Percentiles rank a stretch among this genome's conserved stretches.
Conservation (phyloP, 2,113 vertebrate species). For the Crotalus helleri region DNA sequence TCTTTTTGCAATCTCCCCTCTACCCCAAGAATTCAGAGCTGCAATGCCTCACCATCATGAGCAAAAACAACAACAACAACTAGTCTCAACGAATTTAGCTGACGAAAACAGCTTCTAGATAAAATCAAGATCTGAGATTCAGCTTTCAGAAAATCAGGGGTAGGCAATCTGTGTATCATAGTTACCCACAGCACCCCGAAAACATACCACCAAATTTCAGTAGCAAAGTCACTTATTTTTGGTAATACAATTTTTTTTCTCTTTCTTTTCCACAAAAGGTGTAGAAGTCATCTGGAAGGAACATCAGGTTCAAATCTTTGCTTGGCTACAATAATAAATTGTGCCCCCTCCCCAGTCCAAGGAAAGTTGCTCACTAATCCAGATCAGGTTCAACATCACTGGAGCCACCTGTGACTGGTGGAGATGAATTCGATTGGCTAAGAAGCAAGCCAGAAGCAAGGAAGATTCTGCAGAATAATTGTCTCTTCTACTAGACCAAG, state of each 20-base stretch:
- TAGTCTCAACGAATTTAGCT: background rate
- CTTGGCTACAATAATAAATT: background rate
- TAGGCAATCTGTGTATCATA: background rate
- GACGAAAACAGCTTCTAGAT: background rate
- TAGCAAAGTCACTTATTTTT: background rate
- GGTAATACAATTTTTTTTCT: background rate
- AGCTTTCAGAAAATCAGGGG: background rate
- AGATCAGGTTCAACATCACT: background rate
- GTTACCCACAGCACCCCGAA: background rate
- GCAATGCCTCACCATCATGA: background rate
- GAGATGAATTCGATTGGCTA: background rate
- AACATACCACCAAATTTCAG: background rate
- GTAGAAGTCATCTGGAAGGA: background rate
- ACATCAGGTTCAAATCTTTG: background rate
- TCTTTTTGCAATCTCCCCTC: background rate
- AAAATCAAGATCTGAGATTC: background rate
- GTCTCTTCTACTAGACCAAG: background rate
- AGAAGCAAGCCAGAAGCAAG: background rate
- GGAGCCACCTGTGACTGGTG: background rate
- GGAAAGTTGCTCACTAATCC: background rate
- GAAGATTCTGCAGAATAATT: background rate
- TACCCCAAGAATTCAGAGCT: background rate
- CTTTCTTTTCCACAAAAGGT: background rate
- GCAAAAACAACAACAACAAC: background rate
- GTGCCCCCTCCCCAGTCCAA: background rate